Percentiles rank a stretch among this genome's conserved stretches.
Conservation (phyloP, 30 jellyfish, hydroid and myxozoan genomes). For the Cassiopea xamachana region DNA sequence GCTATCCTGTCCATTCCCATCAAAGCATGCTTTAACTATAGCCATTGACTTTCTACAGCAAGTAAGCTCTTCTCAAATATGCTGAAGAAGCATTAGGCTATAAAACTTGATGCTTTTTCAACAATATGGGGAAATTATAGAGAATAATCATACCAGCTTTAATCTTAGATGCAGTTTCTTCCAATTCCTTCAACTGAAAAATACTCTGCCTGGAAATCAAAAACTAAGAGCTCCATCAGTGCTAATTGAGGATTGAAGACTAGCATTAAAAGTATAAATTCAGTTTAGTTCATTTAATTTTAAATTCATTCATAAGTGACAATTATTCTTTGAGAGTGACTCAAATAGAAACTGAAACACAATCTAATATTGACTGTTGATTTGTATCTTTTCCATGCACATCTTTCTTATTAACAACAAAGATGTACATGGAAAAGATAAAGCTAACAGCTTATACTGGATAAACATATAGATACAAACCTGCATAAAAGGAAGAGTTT, state of each 20-base stretch:
- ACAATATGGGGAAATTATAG: background rate
- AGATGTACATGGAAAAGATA: too few species aligned
- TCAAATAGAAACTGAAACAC: too few species aligned
- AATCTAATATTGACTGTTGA: too few species aligned
- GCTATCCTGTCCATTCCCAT: background rate
- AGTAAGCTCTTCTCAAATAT: background rate
- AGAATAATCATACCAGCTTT: background rate
- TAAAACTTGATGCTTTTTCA: background rate
- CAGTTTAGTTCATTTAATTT: too few species aligned
- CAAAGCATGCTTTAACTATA: background rate
- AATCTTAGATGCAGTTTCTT: background rate
- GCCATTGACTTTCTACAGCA: background rate
- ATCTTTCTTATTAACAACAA: too few species aligned
- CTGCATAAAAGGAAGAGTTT: constrained; percentile 59
- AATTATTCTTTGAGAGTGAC: too few species aligned
- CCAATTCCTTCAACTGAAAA: constrained; percentile 1
- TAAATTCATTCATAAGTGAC: too few species aligned
- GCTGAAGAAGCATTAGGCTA: too few species aligned
- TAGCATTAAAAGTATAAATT: too few species aligned
- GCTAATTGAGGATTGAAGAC: too few species aligned
- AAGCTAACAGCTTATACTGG: background rate
- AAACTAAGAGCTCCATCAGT: background rate
- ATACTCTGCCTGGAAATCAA: constrained; percentile 36
- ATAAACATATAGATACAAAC: background rate
- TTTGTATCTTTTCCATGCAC: too few species aligned